phyloP scores from a whole-genome alignment of 2,797 vertebrate genomes.

The Melanotaenia pygmaea region DNA sequence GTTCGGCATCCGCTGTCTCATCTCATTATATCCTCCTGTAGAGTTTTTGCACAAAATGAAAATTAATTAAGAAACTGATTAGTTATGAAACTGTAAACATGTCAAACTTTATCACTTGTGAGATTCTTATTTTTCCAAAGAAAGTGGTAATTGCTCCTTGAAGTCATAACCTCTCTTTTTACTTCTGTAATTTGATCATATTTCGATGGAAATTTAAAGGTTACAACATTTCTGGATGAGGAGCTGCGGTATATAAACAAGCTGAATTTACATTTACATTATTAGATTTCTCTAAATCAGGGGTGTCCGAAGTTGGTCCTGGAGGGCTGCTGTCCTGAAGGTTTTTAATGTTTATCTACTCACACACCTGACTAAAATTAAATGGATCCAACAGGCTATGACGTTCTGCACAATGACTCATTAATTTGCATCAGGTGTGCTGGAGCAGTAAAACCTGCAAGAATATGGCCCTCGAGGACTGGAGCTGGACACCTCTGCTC shows the following conservation, averaged over 20 bases:
- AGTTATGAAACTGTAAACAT: slow-evolving; percentile 1
- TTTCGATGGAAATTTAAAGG: background rate
- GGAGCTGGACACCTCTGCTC: too few species aligned
- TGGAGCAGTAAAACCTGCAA: too few species aligned
- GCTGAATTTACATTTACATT: background rate
- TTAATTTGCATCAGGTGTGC: too few species aligned
- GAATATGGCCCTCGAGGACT: too few species aligned
- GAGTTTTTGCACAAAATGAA: background rate
- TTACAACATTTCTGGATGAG: background rate
- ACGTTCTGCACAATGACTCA: too few species aligned
- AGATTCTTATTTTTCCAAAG: background rate
- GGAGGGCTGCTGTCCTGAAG: too few species aligned
- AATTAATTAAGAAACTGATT: background rate
- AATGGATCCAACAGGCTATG: too few species aligned
- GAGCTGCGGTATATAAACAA: background rate
- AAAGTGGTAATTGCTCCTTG: background rate
- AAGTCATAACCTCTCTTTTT: background rate
- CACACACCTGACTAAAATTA: too few species aligned
- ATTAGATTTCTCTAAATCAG: background rate
- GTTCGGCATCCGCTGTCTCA: background rate
- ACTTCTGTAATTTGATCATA: background rate
- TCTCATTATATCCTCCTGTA: background rate
- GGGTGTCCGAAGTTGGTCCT: too few species aligned
- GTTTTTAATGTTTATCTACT: too few species aligned
- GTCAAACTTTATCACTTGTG: background rate